phyloP scores from a whole-genome alignment of 2,797 vertebrate genomes.

The Pithecia hirsuta region DNA sequence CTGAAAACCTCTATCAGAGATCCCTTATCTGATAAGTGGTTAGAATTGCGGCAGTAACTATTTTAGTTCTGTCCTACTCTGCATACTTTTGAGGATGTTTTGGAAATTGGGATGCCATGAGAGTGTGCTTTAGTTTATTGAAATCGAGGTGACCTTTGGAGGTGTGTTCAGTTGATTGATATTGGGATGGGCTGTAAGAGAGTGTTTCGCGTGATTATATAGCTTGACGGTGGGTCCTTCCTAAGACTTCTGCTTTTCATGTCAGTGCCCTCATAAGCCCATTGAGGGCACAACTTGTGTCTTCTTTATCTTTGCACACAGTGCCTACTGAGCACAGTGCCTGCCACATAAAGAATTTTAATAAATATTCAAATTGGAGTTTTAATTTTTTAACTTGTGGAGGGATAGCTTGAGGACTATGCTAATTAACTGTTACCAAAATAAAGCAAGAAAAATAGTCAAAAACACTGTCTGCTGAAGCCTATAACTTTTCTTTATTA shows the following conservation, averaged over 20 bases:
- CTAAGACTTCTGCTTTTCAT: background rate
- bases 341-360: background rate
- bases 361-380: background rate
- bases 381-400: background rate
- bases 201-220: background rate
- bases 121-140: background rate
- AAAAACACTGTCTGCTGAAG: background rate
- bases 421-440: constrained; percentile 27
- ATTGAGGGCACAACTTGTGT: background rate
- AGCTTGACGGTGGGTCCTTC: background rate
- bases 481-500: constrained; percentile 1
- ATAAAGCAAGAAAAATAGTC: background rate
- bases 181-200: background rate
- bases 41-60: background rate
- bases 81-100: background rate
- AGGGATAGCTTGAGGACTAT: background rate
- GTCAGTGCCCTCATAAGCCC: background rate
- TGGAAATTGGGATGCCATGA: background rate
- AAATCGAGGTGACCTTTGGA: background rate
- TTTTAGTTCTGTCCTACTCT: background rate
- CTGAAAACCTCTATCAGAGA: background rate
- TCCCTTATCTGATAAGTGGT: background rate
- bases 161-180: background rate
- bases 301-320: background rate
- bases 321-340: background rate